A percentile compares a stretch with the other conserved stretches of the same genome.
Evolutionary conservation across 35 echinoderm and acorn worm genomes (phyloP).

Genomic region (Lytechinus pictus): DNA sequence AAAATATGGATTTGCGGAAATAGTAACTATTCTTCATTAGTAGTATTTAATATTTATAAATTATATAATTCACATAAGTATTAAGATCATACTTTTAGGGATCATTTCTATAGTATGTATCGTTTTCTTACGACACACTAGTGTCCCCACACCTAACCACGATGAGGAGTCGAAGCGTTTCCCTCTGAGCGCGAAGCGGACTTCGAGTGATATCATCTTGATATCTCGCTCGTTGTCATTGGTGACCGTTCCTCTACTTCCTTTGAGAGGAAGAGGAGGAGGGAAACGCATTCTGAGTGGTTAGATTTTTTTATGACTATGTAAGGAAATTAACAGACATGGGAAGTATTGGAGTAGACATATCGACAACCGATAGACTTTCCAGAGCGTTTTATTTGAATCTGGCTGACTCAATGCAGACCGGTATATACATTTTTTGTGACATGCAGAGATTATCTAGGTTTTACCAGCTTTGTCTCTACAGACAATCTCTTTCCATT

Average conservation of each 20-base stretch:
- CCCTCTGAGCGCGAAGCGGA: slow-evolving; percentile 83
- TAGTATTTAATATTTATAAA: neutral
- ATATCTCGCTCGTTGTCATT: slow-evolving; percentile 62
- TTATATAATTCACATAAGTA: neutral
- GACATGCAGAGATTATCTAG: no score
- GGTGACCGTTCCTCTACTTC: slow-evolving; percentile 80
- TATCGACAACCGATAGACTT: no score
- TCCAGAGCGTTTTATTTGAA: no score
- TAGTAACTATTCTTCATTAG: neutral
- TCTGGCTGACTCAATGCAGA: no score
- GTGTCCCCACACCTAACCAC: slow-evolving; percentile 50
- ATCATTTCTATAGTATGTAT: slow-evolving; percentile 87
- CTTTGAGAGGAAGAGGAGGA: slow-evolving; percentile 68
- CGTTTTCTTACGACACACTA: slow-evolving; percentile 31
- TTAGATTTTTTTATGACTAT: slow-evolving; percentile 24
- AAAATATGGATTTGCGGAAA: neutral
- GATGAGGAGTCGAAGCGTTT: slow-evolving; percentile 71
- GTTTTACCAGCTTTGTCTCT: no score
- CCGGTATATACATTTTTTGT: no score
- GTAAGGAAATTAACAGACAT: no score
- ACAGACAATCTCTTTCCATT: no score
- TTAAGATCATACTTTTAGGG: slow-evolving; percentile 87
- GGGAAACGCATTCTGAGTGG: slow-evolving; percentile 78
- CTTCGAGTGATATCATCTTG: slow-evolving; percentile 52
- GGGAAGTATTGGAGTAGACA: neutral